Percentiles rank a stretch among this genome's conserved stretches.
Evolutionary conservation across 2,797 vertebrate genomes (phyloP).

Genomic region (Eidolon dupreanum): DNA sequence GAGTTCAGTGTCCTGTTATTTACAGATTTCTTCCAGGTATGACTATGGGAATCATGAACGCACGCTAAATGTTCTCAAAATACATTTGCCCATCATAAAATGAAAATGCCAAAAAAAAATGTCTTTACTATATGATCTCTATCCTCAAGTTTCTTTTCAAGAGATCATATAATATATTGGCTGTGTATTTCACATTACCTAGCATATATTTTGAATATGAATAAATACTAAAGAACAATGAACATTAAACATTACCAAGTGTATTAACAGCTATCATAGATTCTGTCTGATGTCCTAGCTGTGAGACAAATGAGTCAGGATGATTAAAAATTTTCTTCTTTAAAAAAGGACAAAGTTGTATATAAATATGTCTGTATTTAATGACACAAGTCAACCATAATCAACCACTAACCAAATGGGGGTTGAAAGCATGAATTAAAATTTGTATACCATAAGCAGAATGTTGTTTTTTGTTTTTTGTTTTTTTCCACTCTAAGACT

Average conservation of each 20-base stretch:
- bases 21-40: neutral
- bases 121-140: neutral
- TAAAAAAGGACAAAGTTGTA: neutral
- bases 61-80: neutral
- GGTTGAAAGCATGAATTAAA: neutral
- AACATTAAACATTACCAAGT: slow-evolving; percentile 20
- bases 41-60: neutral
- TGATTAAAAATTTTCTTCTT: neutral
- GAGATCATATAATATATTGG: neutral
- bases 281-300: neutral
- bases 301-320: neutral
- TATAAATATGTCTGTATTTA: slow-evolving; percentile 6
- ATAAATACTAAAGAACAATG: neutral
- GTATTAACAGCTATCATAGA: neutral
- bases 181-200: neutral
- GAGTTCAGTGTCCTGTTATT: neutral
- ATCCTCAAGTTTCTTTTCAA: neutral
- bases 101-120: neutral
- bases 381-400: neutral
- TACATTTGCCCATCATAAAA: neutral
- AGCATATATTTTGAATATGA: neutral
- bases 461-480: neutral
- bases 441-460: neutral
- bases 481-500: neutral
- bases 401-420: neutral